A percentile compares a stretch with the other conserved stretches of the same genome.
phyloP scores from a whole-genome alignment of 2,888 invertebrate genomes.

The Slavum lentiscoides region DNA sequence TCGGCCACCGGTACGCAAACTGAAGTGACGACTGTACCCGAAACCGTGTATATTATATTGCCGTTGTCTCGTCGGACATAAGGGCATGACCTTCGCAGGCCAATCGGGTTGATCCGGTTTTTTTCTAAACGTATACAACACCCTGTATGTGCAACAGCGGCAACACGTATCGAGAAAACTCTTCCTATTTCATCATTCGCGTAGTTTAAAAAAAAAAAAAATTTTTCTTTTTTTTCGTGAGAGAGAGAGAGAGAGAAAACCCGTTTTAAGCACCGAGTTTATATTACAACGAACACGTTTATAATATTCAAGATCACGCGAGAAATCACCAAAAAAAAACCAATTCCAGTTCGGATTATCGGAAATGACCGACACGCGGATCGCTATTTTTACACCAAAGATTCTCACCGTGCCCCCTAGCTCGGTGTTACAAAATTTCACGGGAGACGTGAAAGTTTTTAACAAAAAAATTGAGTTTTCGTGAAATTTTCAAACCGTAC shows the following conservation, averaged over 20 bases:
- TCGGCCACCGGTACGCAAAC: conserved; percentile 12
- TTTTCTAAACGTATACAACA: background rate
- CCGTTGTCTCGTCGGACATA: background rate
- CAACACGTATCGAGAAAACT: conserved; percentile 4
- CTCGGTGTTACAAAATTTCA: no score
- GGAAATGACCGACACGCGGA: no score
- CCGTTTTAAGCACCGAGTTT: conserved; percentile 9
- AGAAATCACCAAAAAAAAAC: background rate
- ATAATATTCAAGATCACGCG: conserved; percentile 19
- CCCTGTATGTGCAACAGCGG: conserved; percentile 22
- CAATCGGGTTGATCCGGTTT: conserved; percentile 51
- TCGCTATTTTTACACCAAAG: no score
- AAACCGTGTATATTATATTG: conserved; percentile 31
- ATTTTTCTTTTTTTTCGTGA: background rate
- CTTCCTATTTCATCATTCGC: conserved; percentile 32
- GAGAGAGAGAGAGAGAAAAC: background rate
- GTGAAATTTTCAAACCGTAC: no score
- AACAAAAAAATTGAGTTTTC: no score
- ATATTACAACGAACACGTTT: conserved; percentile 36
- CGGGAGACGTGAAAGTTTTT: no score
- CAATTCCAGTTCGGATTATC: background rate
- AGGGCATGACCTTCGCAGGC: conserved; percentile 31
- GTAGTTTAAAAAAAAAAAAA: no score
- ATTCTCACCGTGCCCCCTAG: no score
- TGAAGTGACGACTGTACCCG: conserved; percentile 7